Percentiles rank a stretch among this genome's conserved stretches.
Conservation (phyloP, 1,140 invertebrate species). For the Rhagoletis pomonella region DNA sequence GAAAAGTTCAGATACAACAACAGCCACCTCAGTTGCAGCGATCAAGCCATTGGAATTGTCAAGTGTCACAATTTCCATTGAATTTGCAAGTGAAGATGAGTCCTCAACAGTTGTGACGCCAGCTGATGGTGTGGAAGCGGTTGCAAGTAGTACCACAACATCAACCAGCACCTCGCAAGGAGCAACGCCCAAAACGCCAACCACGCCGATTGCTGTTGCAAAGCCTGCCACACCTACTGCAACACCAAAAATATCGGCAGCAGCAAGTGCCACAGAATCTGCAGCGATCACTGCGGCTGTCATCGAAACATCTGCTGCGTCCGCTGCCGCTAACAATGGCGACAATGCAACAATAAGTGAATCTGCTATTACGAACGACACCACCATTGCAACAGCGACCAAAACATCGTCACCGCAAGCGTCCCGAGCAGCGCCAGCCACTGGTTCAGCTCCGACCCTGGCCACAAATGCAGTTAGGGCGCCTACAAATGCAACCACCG, state of each 20-base stretch:
- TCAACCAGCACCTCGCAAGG: conserved; percentile 53
- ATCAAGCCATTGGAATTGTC: conserved; percentile 9
- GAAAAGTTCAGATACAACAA: not conserved
- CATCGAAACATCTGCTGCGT: not conserved
- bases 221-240: not conserved
- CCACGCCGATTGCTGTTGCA: not conserved
- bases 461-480: not conserved
- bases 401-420: conserved; percentile 45
- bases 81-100: conserved; percentile 39
- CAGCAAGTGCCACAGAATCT: not conserved
- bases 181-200: conserved; percentile 47
- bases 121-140: not conserved
- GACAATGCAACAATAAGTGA: conserved; percentile 10
- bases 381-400: not conserved
- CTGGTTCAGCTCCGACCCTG: not conserved
- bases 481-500: not conserved
- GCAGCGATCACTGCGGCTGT: conserved; percentile 29
- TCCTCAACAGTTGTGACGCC: conserved; percentile 67
- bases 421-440: not conserved
- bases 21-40: not conserved
- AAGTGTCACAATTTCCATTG: conserved; percentile 23
- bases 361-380: not conserved
- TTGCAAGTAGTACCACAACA: not conserved
- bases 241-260: conserved; percentile 12
- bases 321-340: not conserved